Evolutionary conservation across 2,888 invertebrate genomes (phyloP).

Genomic region (Pollenia amentaria): DNA sequence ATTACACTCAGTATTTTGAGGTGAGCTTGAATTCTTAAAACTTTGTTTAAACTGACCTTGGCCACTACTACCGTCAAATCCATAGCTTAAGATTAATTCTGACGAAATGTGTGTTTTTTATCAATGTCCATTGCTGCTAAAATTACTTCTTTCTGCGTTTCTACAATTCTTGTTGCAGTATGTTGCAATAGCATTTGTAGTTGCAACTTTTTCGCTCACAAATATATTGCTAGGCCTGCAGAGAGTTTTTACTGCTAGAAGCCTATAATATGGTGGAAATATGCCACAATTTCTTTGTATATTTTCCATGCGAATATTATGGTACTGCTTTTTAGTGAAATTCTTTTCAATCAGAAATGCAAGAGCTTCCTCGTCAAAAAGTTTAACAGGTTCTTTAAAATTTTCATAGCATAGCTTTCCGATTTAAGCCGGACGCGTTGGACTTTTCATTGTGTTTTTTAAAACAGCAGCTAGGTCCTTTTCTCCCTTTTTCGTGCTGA

Average conservation of each 20-base stretch:
- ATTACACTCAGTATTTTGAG: too few species aligned
- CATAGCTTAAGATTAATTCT: too few species aligned
- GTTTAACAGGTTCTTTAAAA: background rate
- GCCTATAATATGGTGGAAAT: background rate
- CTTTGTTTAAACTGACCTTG: too few species aligned
- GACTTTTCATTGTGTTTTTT: conserved; percentile 19
- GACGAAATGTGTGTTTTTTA: too few species aligned
- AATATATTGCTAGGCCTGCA: background rate
- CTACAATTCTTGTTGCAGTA: background rate
- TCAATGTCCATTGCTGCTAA: background rate
- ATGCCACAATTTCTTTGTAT: background rate
- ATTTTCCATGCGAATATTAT: background rate
- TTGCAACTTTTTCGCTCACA: background rate
- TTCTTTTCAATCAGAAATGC: conserved; percentile 17
- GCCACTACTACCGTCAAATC: too few species aligned
- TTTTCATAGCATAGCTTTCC: background rate
- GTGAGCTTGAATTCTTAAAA: too few species aligned
- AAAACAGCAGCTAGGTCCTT: conserved; percentile 7
- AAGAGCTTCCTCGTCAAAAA: conserved; percentile 1
- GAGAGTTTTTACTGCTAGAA: too few species aligned
- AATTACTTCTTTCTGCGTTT: background rate
- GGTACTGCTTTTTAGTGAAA: conserved; percentile 7
- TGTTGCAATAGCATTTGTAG: background rate
- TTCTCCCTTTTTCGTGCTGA: background rate
- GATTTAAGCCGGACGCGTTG: background rate